phyloP scores from a whole-genome alignment of 2,113 vertebrate species.

The Clinocottus analis region DNA sequence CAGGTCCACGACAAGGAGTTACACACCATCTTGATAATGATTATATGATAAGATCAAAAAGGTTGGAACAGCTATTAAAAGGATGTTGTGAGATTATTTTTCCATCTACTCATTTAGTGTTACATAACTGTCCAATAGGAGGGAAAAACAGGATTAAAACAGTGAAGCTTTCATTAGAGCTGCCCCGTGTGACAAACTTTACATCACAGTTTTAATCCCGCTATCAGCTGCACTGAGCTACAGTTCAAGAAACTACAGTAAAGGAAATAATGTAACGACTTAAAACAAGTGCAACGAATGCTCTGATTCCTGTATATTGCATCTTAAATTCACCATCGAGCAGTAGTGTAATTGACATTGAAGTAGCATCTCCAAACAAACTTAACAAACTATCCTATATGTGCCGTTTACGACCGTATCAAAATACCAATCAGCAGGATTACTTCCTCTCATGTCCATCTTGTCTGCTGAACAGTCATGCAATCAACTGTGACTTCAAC shows the following conservation, averaged over 20 bases:
- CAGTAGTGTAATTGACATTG: background rate
- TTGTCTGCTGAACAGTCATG: conserved; percentile 54
- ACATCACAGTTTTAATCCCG: too few relatives aligned
- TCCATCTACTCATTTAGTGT: background rate
- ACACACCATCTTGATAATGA: background rate
- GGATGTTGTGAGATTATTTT: background rate
- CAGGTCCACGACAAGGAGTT: background rate
- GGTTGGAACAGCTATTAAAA: background rate
- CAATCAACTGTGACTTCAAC: conserved; percentile 61
- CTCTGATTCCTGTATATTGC: background rate
- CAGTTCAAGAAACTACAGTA: background rate
- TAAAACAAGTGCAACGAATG: background rate
- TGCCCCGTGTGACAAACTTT: too few relatives aligned
- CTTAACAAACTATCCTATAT: background rate
- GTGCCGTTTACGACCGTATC: background rate
- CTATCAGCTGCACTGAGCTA: background rate
- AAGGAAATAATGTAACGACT: too few relatives aligned
- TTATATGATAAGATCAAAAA: background rate
- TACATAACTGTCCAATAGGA: background rate
- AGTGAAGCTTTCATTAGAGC: background rate
- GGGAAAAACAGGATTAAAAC: background rate
- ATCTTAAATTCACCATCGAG: background rate
- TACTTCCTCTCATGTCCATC: conserved; percentile 30
- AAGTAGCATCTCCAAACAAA: background rate
- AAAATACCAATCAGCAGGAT: conserved; percentile 41